Percentiles rank a stretch among this genome's conserved stretches.
phyloP scores from a whole-genome alignment of 2,888 invertebrate genomes.

The Chromoteleia sp. region DNA sequence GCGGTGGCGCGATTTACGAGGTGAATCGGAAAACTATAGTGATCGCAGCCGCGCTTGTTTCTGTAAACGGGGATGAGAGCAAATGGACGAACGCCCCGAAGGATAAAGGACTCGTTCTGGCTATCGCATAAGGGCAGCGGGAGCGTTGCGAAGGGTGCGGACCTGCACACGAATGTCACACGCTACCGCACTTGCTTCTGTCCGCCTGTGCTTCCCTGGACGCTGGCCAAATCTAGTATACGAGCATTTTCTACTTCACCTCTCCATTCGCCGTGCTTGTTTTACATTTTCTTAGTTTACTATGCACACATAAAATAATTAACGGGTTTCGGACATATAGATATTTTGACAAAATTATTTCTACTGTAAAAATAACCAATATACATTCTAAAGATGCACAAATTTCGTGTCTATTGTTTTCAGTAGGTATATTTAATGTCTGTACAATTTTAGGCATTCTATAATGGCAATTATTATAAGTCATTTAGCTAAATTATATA shows the following conservation, averaged over 20 bases:
- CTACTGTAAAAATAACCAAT: too few species aligned
- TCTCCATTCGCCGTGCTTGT: slow-evolving; percentile 69
- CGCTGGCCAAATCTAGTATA: slow-evolving; percentile 80
- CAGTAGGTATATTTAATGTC: too few species aligned
- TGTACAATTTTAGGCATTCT: too few species aligned
- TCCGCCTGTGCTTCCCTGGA: slow-evolving; percentile 74
- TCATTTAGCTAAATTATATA: too few species aligned
- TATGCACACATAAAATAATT: slow-evolving; percentile 35
- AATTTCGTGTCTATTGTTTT: too few species aligned
- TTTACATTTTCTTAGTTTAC: slow-evolving; percentile 80
- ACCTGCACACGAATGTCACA: slow-evolving; percentile 70
- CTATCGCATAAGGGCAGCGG: slow-evolving; percentile 60
- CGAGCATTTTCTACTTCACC: slow-evolving; percentile 80
- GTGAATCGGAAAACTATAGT: slow-evolving; percentile 75
- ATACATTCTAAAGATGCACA: too few species aligned
- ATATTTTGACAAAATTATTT: too few species aligned
- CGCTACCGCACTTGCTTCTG: slow-evolving; percentile 69
- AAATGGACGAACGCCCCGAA: slow-evolving; percentile 66
- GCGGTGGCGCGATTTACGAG: slow-evolving; percentile 77
- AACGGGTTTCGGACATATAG: too few species aligned
- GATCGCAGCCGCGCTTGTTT: slow-evolving; percentile 63
- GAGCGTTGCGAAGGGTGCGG: slow-evolving; percentile 71
- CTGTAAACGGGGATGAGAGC: slow-evolving; percentile 41
- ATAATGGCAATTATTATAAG: too few species aligned
- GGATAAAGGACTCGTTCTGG: slow-evolving; percentile 60